Base-by-base conservation (phyloP, 2,888 invertebrate genomes). In the Cantharis rufa region DNA sequence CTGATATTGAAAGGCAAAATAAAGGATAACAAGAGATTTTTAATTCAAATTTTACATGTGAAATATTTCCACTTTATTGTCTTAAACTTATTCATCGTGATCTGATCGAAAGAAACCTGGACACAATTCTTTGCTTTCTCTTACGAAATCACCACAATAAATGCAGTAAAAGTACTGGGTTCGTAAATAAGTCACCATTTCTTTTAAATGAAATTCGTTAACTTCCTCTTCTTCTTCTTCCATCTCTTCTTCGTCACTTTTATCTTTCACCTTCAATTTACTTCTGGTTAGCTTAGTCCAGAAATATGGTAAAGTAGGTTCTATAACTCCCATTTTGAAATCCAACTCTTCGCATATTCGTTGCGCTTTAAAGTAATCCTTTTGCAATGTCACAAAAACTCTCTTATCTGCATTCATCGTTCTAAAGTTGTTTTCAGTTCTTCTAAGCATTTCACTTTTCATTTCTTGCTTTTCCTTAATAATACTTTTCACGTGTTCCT, bases 81-180 rank as follows among this genome's bases (percentile, higher is more conserved):
- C 32, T n/a, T 13, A n/a, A 13, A 48, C 13, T 71, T 81, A 85
- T 79, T 86, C 84, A 78, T 87, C 86, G 85, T 94, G 94, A 80
- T 92, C 92, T 82, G 90, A 90, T 83, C 92, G 89, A 68, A 90
- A 90, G 15, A 87, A 87, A 3, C 94, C 94, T 2, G 94, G 94
- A 87, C 94, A 94, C 84, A 90, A 91, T 86, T 94, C 94, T 28
- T 90, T 88, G 70, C 87, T 87, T 88, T 92, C 92, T 76, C 91
- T 89, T 86, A 91, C 95, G 69, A 90, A 90, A 5, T 92, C 91
- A 11, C 93, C 94, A 89, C 96, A 96, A 93, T 95, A 96, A 71
- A 94, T 91, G 85, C 96, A 96, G 86, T 95, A 96, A 75, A 89
- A 90, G 86, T 95, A 92, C 48, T 90, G 91, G n/a, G 89, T 89